A percentile compares a stretch with the other conserved stretches of the same genome.
phyloP scores from a whole-genome alignment of 1,140 invertebrate genomes.

The Danaus melanippus region DNA sequence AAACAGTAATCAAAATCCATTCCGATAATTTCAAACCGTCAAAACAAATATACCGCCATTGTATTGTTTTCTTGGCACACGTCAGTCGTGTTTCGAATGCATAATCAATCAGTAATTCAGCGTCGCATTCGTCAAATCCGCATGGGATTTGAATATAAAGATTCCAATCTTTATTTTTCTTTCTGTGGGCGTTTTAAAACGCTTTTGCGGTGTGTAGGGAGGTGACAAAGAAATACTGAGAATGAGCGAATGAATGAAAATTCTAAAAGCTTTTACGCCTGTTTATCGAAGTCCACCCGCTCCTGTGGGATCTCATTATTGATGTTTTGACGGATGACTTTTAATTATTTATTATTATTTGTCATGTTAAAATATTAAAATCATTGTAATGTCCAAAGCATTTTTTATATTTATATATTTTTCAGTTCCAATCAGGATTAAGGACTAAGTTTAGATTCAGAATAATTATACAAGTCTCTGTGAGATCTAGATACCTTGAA shows the following conservation, averaged over 20 bases:
- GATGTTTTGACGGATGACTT: slow-evolving; percentile 59
- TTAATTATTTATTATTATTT: slow-evolving; percentile 37
- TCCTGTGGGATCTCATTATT: slow-evolving; percentile 56
- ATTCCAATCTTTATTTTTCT: slow-evolving; percentile 60
- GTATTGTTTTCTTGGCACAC: slow-evolving; percentile 40
- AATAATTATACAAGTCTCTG: too few species aligned
- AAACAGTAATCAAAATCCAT: slow-evolving; percentile 3
- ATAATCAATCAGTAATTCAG: slow-evolving; percentile 69
- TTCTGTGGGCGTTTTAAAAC: slow-evolving; percentile 41
- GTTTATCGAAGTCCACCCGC: slow-evolving; percentile 48
- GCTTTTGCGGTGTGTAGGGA: slow-evolving; percentile 38
- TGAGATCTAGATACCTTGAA: too few species aligned
- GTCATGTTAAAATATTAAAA: slow-evolving; percentile 17
- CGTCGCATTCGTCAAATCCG: slow-evolving; percentile 36
- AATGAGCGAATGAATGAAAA: slow-evolving; percentile 64
- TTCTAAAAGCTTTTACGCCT: slow-evolving; percentile 66
- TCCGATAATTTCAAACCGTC: slow-evolving; percentile 16
- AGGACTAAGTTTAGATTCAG: too few species aligned
- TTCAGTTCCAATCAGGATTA: too few species aligned
- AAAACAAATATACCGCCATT: slow-evolving; percentile 28
- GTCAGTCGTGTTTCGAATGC: slow-evolving; percentile 58
- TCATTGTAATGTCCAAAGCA: neutral
- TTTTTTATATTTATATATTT: too few species aligned
- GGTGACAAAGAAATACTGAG: slow-evolving; percentile 53
- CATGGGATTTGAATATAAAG: slow-evolving; percentile 61